phyloP scores from a whole-genome alignment of 1,140 invertebrate species.

The Calephelis nemesis region DNA sequence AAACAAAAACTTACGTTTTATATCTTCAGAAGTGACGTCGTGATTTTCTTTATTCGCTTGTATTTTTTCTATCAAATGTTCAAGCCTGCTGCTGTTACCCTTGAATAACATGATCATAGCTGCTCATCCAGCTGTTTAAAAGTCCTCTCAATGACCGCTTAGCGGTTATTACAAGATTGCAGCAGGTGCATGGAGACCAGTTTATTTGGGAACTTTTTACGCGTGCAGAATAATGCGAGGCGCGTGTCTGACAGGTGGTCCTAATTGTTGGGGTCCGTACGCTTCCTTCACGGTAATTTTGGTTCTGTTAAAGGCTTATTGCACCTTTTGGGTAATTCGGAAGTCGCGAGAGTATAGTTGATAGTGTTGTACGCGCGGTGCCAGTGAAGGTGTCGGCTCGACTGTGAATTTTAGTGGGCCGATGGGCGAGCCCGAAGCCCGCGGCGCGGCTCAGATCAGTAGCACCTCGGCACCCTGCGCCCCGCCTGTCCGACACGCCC shows the following conservation, averaged over 20 bases:
- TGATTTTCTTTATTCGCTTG: constrained; percentile 86
- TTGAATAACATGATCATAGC: constrained; percentile 86
- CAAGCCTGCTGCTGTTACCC: constrained; percentile 88
- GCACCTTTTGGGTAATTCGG: constrained; percentile 52
- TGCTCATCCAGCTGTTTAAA: constrained; percentile 29
- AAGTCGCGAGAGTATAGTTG: constrained; percentile 30
- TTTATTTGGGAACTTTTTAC: constrained; percentile 71
- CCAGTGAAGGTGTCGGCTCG: constrained; percentile 48
- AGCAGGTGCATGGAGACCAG: constrained; percentile 73
- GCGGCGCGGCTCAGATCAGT: constrained; percentile 27
- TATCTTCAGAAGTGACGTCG: constrained; percentile 77
- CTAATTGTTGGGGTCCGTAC: constrained; percentile 63
- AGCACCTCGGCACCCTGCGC: constrained; percentile 69
- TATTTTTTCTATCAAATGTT: constrained; percentile 90
- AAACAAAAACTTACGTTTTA: constrained; percentile 69
- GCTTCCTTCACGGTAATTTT: constrained; percentile 72
- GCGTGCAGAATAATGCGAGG: constrained; percentile 67
- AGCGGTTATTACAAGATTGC: constrained; percentile 38
- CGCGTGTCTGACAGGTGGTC: constrained; percentile 71
- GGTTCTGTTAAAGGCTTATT: constrained; percentile 24
- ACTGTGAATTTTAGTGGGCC: constrained; percentile 44
- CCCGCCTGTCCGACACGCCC: constrained; percentile 63
- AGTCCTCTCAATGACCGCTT: constrained; percentile 30
- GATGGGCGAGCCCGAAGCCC: constrained; percentile 52
- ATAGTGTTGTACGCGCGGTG: constrained; percentile 49